These are phyloP conservation scores for Trigoniulus corallinus DNA, from an alignment of 1,140 invertebrate species.

Conservation along the genomic window DNA sequence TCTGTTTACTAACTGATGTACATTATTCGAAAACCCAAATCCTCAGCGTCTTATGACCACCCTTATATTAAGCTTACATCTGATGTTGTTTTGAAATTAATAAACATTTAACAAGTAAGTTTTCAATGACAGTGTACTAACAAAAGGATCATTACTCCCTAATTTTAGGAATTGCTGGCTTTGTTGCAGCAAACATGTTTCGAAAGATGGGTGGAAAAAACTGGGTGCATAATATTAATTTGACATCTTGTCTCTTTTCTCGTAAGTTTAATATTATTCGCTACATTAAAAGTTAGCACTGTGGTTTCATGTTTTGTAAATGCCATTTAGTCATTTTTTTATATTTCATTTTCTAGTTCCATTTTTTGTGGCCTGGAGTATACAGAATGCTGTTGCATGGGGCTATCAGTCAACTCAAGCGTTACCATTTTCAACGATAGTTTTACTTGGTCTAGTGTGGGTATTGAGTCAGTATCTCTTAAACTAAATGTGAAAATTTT, in stretches of 20 bases:
- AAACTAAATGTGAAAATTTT: no score
- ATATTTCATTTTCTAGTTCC: slow-evolving; percentile 24
- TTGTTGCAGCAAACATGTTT: slow-evolving; percentile 30
- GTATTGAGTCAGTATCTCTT: slow-evolving; percentile 29
- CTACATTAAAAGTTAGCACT: neutral
- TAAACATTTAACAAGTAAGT: neutral
- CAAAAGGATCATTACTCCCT: neutral
- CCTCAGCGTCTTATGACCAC: no score
- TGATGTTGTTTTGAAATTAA: neutral
- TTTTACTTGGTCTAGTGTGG: slow-evolving; percentile 34
- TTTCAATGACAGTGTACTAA: neutral
- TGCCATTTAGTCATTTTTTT: neutral
- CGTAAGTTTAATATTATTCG: slow-evolving; percentile 19
- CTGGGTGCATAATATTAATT: slow-evolving; percentile 36
- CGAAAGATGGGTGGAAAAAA: slow-evolving; percentile 32
- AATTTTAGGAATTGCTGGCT: slow-evolving; percentile 26
- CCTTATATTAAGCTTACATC: slow-evolving; percentile 20
- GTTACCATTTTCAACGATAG: slow-evolving; percentile 31
- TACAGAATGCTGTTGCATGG: slow-evolving; percentile 35
- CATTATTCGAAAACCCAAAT: no score
- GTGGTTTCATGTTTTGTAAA: neutral
- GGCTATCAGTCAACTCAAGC: slow-evolving; percentile 36
- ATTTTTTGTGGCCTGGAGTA: slow-evolving; percentile 34
- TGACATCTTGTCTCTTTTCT: slow-evolving; percentile 33
- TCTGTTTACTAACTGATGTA: neutral